Conservation (phyloP, 2,113 vertebrate species). For the Pithys albifrons region DNA sequence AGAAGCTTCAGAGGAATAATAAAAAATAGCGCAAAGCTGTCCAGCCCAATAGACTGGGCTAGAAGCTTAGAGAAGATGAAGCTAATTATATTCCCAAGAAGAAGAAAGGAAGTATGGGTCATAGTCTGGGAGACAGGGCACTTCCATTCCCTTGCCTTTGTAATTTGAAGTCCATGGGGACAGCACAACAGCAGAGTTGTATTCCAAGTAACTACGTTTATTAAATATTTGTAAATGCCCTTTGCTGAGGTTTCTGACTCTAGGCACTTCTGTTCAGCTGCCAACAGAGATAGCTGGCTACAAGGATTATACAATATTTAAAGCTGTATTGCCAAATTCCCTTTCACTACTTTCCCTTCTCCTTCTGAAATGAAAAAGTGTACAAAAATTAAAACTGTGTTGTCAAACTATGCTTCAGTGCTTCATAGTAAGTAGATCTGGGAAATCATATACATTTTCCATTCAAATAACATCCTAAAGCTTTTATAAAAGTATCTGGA, state of each 20-base stretch:
- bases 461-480: not conserved
- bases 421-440: not conserved
- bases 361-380: not conserved
- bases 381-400: not conserved
- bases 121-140: not conserved
- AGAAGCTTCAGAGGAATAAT: constrained; percentile 21
- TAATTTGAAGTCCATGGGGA: constrained; percentile 10
- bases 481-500: not conserved
- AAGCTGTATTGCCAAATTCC: not conserved
- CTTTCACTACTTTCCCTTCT: not conserved
- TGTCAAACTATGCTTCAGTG: not conserved
- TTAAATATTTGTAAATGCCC: constrained; percentile 57
- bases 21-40: not conserved
- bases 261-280: not conserved
- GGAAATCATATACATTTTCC: not conserved
- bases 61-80: not conserved
- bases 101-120: not conserved
- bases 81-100: not conserved
- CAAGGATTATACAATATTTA: constrained; percentile 47
- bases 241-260: constrained; percentile 44
- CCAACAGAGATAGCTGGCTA: not conserved
- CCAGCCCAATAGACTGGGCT: not conserved
- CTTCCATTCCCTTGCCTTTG: not conserved
- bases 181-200: not conserved
- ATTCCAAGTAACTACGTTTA: constrained; percentile 24